Evolutionary conservation across 2,113 vertebrate species (phyloP), one percentile per base, ranked within the genome.

Genomic region (Dicerorhinus sumatrensis): DNA sequence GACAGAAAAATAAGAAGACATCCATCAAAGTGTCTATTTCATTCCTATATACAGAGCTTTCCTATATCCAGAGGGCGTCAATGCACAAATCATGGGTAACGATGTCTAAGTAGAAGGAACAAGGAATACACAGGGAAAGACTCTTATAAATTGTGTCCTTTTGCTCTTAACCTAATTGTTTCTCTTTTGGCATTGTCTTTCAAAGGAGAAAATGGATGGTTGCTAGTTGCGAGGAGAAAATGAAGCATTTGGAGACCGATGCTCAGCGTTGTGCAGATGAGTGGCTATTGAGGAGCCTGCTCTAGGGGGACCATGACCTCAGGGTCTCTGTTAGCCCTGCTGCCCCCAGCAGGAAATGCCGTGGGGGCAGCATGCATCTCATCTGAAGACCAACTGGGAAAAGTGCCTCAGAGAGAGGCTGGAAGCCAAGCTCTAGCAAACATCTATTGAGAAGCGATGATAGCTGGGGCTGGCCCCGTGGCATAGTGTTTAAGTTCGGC

Each of bases 1-100:
- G 97, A 93, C 96, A 98, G 89, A 85, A 97, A 97, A 97, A 98
- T 91, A 98, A 91, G 80, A 92, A 96, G 95, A 69, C 91, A 93
- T 98, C 95, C 76, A 97, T 98, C 97, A 97, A 97, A 94, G 48
- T 94, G 93, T 97, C 96, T 92, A 2, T 95, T 92, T 97, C 60
- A 67, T 91, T 95, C 75, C 88, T 33, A n/a, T 89, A 84, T 8
- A 27, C 63, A 48, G 93, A 89, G 86, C 8, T 86, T 82, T 77
- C 93, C 76, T 85, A 14, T 85, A 91, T 77, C 85, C 60, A 91
- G 91, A 94, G 81, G 88, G 56, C 73, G 48, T 94, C 95, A 93
- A 77, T 1, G 48, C 72, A 51, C 96, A 97, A 88, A 96, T 94
- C 76, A 58, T 8, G 27, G 93, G 76, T 91, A 89, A 94, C 17